Percentiles rank a stretch among this genome's conserved stretches.
Evolutionary conservation across 2,797 vertebrate species (phyloP).

Genomic region (Simalia tracyae): DNA sequence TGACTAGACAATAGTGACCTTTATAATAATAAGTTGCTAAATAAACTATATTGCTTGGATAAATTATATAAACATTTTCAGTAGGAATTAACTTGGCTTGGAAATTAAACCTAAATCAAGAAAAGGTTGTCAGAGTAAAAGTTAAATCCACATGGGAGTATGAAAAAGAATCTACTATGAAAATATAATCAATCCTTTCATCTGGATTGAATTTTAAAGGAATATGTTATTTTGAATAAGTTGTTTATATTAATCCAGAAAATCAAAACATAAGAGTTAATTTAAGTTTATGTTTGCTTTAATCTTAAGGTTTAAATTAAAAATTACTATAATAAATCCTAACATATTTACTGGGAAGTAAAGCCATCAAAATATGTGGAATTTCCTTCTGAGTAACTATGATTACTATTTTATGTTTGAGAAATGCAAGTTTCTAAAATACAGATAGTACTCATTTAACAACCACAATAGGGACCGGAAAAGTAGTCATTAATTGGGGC

Average conservation of each 20-base stretch:
- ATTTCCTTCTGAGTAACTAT: not conserved
- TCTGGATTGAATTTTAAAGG: slow-evolving; percentile 60
- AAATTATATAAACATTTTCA: slow-evolving; percentile 62
- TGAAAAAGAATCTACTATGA: slow-evolving; percentile 63
- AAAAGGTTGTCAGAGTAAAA: slow-evolving; percentile 64
- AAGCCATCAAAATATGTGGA: not conserved
- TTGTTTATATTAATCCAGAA: slow-evolving; percentile 65
- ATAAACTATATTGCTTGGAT: slow-evolving; percentile 44
- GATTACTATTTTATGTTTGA: not conserved
- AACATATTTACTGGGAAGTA: not conserved
- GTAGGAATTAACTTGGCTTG: slow-evolving; percentile 52
- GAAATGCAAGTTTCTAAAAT: rapidly evolving
- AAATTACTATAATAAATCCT: slow-evolving; percentile 18
- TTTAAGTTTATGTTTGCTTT: slow-evolving; percentile 62
- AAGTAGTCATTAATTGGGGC: no score
- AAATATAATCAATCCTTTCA: slow-evolving; percentile 57
- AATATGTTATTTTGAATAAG: slow-evolving; percentile 63
- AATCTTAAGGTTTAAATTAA: slow-evolving; percentile 39
- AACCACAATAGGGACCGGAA: no score
- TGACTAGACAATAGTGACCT: slow-evolving; percentile 55
- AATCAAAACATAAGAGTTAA: slow-evolving; percentile 62
- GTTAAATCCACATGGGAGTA: slow-evolving; percentile 56
- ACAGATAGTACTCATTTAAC: not conserved
- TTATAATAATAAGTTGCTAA: slow-evolving; percentile 46
- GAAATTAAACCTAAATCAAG: slow-evolving; percentile 60